Evolutionary conservation across 2,888 invertebrate species (phyloP), one percentile per base, ranked within the genome.

Genomic region (Isotomurus palustris): DNA sequence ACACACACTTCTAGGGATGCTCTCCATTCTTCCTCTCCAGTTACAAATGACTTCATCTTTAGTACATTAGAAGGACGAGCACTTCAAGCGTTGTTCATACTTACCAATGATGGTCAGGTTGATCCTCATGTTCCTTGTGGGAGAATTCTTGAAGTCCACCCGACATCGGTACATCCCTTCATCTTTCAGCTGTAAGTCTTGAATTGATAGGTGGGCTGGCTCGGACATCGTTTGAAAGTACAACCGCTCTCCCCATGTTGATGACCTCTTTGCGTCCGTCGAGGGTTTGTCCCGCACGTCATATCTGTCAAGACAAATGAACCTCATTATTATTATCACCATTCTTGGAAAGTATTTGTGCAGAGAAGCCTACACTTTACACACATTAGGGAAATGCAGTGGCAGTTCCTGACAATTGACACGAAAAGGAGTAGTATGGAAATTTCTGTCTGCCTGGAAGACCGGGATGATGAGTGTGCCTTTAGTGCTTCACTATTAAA

Each of bases 31-130:
- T 17, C 38, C 38, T 17, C 5, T 38, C 38, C 19, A 17, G 38
- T 17, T 38, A 17, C 38, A 10, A 10, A 38, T 3, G 19, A 38
- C 35, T 32, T 32, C 12, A 12, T 8, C 35, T 32, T 12, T 32
- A 12, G 35, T n/a, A n/a, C n/a, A n/a, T n/a, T n/a, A n/a, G n/a
- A n/a, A n/a, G n/a, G n/a, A 48, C n/a, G 8, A 4, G 14, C 32
- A 50, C 24, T 22, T 17, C 24, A 35, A 50, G 32, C 12, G 22
- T 6, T 22, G 54, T 59, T 32, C n/a, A 17, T n/a, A 80, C 87
- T 83, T 77, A 92, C 92, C 91, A 73, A 91, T 85, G 74, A 93
- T 84, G 70, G 89, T 90, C 71, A 92, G 81, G 75, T 91, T 91
- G 73, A 91, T 86, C 73, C 84, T 82, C 73, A 86, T 88, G 76